Conservation (phyloP, 1,140 invertebrate species). For the Sycobia sp. region DNA sequence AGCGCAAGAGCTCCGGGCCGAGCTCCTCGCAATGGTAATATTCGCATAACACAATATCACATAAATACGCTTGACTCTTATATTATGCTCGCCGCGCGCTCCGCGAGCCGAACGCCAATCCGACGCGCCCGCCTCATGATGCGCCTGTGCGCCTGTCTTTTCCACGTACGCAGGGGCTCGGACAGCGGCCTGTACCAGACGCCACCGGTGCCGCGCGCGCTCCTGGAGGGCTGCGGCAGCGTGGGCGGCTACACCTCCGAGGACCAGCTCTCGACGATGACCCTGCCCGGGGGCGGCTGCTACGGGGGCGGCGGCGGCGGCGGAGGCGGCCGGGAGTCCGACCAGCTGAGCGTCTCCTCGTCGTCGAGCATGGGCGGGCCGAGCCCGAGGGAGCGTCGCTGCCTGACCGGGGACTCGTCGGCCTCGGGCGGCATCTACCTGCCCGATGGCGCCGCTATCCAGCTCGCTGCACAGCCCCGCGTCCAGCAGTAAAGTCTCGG, state of each 20-base stretch:
- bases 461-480: constrained; percentile 56
- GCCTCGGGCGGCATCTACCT: constrained; percentile 61
- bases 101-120: too few relatives aligned
- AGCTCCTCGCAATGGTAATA: too few relatives aligned
- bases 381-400: constrained; percentile 59
- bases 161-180: constrained; percentile 58
- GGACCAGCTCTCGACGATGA: constrained; percentile 62
- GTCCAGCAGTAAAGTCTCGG: constrained; percentile 63
- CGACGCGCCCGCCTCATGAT: too few relatives aligned
- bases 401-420: constrained; percentile 54
- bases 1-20: too few relatives aligned
- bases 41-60: too few relatives aligned
- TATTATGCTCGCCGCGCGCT: too few relatives aligned
- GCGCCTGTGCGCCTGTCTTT: background rate
- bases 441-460: constrained; percentile 63
- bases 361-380: constrained; percentile 62
- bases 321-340: constrained; percentile 58
- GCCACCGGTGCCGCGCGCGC: constrained; percentile 61
- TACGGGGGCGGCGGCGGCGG: too few relatives aligned
- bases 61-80: too few relatives aligned
- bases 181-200: constrained; percentile 66
- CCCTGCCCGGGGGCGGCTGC: constrained; percentile 52
- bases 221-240: constrained; percentile 59
- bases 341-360: constrained; percentile 64
- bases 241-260: constrained; percentile 65